These are phyloP conservation scores for Hemibagrus guttatus DNA, from an alignment of 2,797 vertebrate genomes.

Conservation along the genomic window DNA sequence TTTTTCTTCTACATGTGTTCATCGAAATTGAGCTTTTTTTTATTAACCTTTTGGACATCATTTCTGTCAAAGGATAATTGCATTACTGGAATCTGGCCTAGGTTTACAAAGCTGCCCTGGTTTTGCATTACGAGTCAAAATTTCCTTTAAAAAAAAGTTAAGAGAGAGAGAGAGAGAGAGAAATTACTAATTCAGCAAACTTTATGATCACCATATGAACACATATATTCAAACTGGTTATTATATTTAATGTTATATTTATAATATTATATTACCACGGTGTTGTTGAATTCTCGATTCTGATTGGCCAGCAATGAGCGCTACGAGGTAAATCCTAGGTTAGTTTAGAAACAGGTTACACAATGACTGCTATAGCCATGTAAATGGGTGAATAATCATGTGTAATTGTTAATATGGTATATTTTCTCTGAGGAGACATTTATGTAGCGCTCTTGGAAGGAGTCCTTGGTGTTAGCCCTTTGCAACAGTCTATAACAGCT, in stretches of 20 bases:
- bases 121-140: background rate
- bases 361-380: background rate
- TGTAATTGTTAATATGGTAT: background rate
- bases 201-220: background rate
- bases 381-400: background rate
- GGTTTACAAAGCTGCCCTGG: background rate
- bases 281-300: background rate
- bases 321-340: background rate
- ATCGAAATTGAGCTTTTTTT: background rate
- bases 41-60: background rate
- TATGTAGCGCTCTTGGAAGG: background rate
- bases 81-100: background rate
- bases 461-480: background rate
- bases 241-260: background rate
- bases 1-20: background rate
- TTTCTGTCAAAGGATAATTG: background rate
- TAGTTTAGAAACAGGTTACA: background rate
- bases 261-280: conserved; percentile 4
- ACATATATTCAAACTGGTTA: background rate
- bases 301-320: background rate
- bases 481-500: background rate
- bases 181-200: background rate
- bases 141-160: too few relatives aligned
- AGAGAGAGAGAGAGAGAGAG: too few relatives aligned
- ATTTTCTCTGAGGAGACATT: background rate